These are phyloP conservation scores for Drosophila nr. medialis DNA, from an alignment of 2,888 invertebrate genomes.

Conservation along the genomic window DNA sequence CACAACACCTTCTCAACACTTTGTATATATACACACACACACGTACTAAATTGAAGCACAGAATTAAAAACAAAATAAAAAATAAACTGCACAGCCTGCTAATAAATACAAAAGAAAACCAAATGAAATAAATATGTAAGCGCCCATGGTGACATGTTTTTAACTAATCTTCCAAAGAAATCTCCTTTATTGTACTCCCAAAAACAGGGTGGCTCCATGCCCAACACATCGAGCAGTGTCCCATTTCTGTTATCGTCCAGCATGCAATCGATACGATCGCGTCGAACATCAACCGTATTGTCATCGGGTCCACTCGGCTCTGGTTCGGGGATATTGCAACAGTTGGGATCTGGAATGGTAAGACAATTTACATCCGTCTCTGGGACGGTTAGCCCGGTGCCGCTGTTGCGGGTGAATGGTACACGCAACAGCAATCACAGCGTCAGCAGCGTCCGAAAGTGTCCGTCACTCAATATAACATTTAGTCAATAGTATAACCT, in stretches of 20 bases:
- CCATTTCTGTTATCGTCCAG: constrained; percentile 93
- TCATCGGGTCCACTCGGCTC: constrained; percentile 87
- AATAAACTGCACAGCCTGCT: constrained; percentile 32
- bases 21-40: constrained; percentile 41
- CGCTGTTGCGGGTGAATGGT: constrained; percentile 86
- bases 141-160: constrained; percentile 39
- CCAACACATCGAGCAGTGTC: constrained; percentile 95
- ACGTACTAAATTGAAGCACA: constrained; percentile 29
- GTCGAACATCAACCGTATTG: constrained; percentile 90
- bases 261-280: constrained; percentile 91
- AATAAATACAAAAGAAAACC: constrained; percentile 18
- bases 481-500: constrained; percentile 86
- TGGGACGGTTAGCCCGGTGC: constrained; percentile 88
- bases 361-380: constrained; percentile 90
- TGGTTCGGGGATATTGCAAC: constrained; percentile 92
- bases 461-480: constrained; percentile 91
- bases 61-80: constrained; percentile 3
- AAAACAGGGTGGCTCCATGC: constrained; percentile 94
- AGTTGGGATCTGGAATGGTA: constrained; percentile 97
- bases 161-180: constrained; percentile 85
- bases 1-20: constrained; percentile 36
- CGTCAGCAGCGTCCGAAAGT: constrained; percentile 88
- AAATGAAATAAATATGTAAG: constrained; percentile 9
- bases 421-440: constrained; percentile 86
- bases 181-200: constrained; percentile 85